These are phyloP conservation scores for Aphelinus certus DNA, from an alignment of 1,140 invertebrate species.

Conservation along the genomic window DNA sequence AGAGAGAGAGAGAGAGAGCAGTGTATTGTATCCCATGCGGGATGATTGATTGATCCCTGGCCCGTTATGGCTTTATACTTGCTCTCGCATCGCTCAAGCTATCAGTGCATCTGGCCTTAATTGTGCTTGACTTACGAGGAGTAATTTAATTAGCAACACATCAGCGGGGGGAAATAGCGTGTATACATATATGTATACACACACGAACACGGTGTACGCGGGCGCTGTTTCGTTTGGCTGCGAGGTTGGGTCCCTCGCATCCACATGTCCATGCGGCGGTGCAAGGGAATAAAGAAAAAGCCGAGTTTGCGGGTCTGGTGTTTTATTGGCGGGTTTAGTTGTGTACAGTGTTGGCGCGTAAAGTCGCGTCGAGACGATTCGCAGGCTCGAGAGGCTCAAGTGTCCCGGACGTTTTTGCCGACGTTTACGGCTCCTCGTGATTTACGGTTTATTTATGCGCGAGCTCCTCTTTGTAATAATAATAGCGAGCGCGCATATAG, in stretches of 20 bases:
- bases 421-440: slow-evolving; percentile 58
- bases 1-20: neutral
- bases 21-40: slow-evolving; percentile 2
- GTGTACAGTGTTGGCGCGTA: slow-evolving; percentile 11
- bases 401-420: slow-evolving; percentile 56
- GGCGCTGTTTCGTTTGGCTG: too few relatives aligned
- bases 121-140: slow-evolving; percentile 33
- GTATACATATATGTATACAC: too few relatives aligned
- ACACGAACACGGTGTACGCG: too few relatives aligned
- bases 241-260: too few relatives aligned
- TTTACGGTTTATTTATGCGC: slow-evolving; percentile 65
- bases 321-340: neutral
- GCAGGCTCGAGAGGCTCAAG: slow-evolving; percentile 41
- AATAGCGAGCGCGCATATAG: slow-evolving; percentile 45
- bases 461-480: slow-evolving; percentile 52
- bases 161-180: slow-evolving; percentile 5
- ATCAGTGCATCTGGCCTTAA: slow-evolving; percentile 27
- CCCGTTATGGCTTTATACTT: slow-evolving; percentile 25
- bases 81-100: neutral
- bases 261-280: too few relatives aligned
- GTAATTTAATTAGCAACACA: slow-evolving; percentile 31
- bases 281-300: too few relatives aligned
- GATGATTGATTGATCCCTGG: slow-evolving; percentile 26
- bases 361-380: slow-evolving; percentile 23
- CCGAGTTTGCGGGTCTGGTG: too few relatives aligned